A percentile compares a stretch with the other conserved stretches of the same genome.
These are phyloP conservation scores for Siphamia tubifer DNA, from an alignment of 2,113 vertebrate genomes.

Conservation along the genomic window DNA sequence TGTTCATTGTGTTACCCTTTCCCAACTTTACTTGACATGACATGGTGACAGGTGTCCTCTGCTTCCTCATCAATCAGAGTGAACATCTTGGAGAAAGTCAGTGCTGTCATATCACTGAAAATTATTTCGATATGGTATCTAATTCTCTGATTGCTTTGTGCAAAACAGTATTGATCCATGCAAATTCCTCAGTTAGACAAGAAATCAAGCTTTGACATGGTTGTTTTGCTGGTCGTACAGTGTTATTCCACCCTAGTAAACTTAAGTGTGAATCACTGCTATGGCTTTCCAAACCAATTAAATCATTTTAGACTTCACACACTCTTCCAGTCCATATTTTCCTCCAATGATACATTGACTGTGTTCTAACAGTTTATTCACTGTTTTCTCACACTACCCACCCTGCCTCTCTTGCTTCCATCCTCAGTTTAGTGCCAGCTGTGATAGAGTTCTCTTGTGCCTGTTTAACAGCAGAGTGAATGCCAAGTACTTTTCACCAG, in stretches of 20 bases:
- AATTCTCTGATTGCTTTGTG: slow-evolving; percentile 18
- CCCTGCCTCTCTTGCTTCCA: slow-evolving; percentile 13
- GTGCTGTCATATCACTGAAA: slow-evolving; percentile 16
- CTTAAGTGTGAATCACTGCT: background rate
- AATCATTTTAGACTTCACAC: slow-evolving; percentile 22
- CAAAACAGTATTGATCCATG: slow-evolving; percentile 41
- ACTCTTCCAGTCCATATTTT: slow-evolving; percentile 51
- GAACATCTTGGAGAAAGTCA: background rate
- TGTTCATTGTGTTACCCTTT: slow-evolving; percentile 12
- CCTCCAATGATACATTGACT: slow-evolving; percentile 18
- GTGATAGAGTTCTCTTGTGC: slow-evolving; percentile 19
- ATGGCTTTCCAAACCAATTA: slow-evolving; percentile 17
- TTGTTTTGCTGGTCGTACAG: slow-evolving; percentile 18
- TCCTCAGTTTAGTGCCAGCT: slow-evolving; percentile 26
- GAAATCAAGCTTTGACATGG: slow-evolving; percentile 26
- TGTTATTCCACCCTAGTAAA: slow-evolving; percentile 5
- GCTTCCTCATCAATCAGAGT: background rate
- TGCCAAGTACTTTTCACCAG: slow-evolving; percentile 36
- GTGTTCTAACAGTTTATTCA: slow-evolving; percentile 50
- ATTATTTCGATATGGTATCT: slow-evolving; percentile 26
- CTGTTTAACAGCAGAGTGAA: slow-evolving; percentile 24
- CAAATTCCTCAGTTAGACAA: background rate
- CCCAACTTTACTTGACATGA: slow-evolving; percentile 13
- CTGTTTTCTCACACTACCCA: slow-evolving; percentile 36
- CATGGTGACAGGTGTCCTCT: slow-evolving; percentile 35